A percentile compares a stretch with the other conserved stretches of the same genome.
phyloP scores from a whole-genome alignment of 2,888 invertebrate species.

The Pristionchus mayeri region DNA sequence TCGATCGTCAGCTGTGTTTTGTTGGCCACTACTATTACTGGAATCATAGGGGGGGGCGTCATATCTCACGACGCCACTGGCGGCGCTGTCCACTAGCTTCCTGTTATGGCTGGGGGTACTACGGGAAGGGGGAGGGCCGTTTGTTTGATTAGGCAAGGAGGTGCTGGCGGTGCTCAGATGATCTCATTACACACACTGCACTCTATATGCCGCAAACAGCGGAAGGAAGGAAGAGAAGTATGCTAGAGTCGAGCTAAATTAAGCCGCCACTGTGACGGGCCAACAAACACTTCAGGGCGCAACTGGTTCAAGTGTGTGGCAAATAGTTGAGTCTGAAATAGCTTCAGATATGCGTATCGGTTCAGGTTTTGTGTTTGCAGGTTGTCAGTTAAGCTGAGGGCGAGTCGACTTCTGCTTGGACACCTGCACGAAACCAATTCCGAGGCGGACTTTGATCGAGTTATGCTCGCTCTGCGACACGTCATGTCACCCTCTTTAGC shows the following conservation, averaged over 20 bases:
- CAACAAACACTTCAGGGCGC: too few relatives aligned
- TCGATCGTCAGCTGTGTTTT: not conserved
- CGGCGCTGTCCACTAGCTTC: slow-evolving; percentile 10
- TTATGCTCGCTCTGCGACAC: slow-evolving; percentile 6
- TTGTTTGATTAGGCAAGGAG: slow-evolving; percentile 20
- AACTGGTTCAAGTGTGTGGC: too few relatives aligned
- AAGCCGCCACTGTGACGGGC: too few relatives aligned
- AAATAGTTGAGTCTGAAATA: too few relatives aligned
- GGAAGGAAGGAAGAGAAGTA: not conserved
- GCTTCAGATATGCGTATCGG: not conserved
- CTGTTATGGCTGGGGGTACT: not conserved
- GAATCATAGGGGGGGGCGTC: not conserved
- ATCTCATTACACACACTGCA: slow-evolving; percentile 38
- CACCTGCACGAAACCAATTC: not conserved
- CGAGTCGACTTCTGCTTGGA: not conserved
- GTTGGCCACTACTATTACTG: slow-evolving; percentile 3
- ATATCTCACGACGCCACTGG: not conserved
- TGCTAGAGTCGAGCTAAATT: not conserved
- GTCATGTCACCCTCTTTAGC: not conserved
- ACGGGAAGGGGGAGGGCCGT: not conserved
- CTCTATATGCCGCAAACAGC: not conserved
- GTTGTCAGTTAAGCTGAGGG: not conserved
- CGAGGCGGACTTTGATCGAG: not conserved
- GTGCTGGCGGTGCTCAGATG: slow-evolving; percentile 24
- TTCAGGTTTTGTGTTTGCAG: slow-evolving; percentile 28